These are phyloP conservation scores for Psephotus haematonotus DNA, from an alignment of 2,113 vertebrate species.

Conservation along the genomic window DNA sequence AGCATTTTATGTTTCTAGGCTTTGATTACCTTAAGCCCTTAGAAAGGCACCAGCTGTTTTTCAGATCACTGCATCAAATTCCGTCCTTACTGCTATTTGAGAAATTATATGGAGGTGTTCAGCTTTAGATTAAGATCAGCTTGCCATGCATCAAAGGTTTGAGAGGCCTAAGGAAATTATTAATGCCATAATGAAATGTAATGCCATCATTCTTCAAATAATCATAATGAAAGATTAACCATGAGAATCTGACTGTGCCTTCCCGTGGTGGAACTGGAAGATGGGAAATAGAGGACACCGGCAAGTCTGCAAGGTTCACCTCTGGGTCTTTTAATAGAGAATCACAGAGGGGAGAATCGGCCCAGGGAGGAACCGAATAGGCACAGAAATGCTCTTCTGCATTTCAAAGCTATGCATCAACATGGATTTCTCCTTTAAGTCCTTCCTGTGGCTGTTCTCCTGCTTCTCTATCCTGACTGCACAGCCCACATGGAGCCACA, in stretches of 20 bases:
- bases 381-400: neutral
- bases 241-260: neutral
- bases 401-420: neutral
- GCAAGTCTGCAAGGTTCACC: neutral
- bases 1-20: neutral
- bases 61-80: neutral
- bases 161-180: neutral
- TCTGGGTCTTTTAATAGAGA: neutral
- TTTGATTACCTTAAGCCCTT: neutral
- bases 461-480: neutral
- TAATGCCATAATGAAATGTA: neutral
- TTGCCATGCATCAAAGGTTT: neutral
- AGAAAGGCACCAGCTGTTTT: neutral
- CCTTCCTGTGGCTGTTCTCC: neutral
- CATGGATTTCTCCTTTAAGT: neutral
- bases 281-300: neutral
- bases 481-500: neutral
- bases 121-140: conserved; percentile 4
- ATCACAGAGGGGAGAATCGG: accelerated
- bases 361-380: neutral
- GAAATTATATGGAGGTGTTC: neutral
- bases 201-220: neutral
- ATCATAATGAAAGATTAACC: neutral
- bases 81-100: neutral
- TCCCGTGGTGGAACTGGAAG: neutral